Base-by-base conservation (phyloP, 2,113 vertebrate genomes). In the Anoplopoma fimbria region DNA sequence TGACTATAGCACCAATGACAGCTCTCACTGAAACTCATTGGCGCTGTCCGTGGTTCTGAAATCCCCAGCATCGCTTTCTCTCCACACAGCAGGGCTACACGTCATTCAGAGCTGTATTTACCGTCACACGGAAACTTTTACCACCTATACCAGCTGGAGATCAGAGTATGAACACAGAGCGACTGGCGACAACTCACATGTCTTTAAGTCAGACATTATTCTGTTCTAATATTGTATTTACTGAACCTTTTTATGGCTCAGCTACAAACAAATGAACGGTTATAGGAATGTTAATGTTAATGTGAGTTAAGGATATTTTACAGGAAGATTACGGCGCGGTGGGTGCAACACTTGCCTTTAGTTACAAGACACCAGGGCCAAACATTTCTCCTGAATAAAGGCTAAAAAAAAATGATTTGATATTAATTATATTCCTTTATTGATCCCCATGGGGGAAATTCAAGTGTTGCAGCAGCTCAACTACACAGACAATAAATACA, bases 41-140 rank as follows among this genome's bases (percentile, higher is more conserved):
- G 47, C 36, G 61, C 83, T 87, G 47, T 89, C 75, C 81, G 49
- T 1, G 82, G 87, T 78, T 51, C 85, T 84, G 75, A 77, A 68
- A 33, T 23, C n/a, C 38, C 2, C 58, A 7, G 1, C 2, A 19
- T 29, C 9, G 9, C 1, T 23, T 0, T 27, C 6, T 67, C 13
- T 19, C 2, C 33, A 34, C 34, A 23, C 0, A 12, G 1, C 49
- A 19, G 19, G 1, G 8, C 55, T 0, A 13, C 8, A 19, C 4
- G 9, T 7, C 23, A 47, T 19, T 8, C 45, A 68, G 21, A 13
- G 33, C 63, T 40, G 31, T 19, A 7, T n/a, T 27, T 29, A 5
- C 9, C 13, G 13, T 23, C 23, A 29, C 34, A 45, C 1, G 0
- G 7, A 58, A 38, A 69, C 64, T 70, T 70, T 69, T 21, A 1